phyloP scores from a whole-genome alignment of 2,888 invertebrate genomes.

The Urechis unicinctus region DNA sequence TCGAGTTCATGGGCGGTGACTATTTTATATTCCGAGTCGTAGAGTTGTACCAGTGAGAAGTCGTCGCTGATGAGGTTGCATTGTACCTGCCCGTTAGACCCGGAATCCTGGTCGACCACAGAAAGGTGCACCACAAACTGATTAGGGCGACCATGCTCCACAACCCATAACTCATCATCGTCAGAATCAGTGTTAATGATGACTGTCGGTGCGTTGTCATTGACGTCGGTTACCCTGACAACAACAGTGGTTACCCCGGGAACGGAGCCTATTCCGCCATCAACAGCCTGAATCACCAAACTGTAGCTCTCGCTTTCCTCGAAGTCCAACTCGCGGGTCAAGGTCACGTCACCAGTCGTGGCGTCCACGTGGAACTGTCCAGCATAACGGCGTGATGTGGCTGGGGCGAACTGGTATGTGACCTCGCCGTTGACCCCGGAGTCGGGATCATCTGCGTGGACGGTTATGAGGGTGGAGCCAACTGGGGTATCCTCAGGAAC shows the following conservation, averaged over 20 bases:
- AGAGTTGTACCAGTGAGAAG: neutral
- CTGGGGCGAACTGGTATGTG: neutral
- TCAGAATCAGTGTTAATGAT: neutral
- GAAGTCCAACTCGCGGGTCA: slow-evolving; percentile 9
- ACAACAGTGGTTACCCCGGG: slow-evolving; percentile 67
- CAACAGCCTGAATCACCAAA: slow-evolving; percentile 8
- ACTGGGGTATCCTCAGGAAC: neutral
- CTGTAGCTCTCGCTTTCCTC: slow-evolving; percentile 7
- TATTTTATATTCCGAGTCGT: neutral
- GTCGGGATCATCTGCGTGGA: neutral
- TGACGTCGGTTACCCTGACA: slow-evolving; percentile 58
- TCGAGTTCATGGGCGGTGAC: neutral
- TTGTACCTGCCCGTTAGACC: neutral
- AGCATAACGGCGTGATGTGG: slow-evolving; percentile 6
- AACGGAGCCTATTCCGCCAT: slow-evolving; percentile 55
- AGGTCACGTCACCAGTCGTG: slow-evolving; percentile 5
- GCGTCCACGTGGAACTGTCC: slow-evolving; percentile 7
- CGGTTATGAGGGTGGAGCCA: neutral
- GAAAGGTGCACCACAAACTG: neutral
- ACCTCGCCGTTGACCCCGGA: neutral
- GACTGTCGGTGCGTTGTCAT: neutral
- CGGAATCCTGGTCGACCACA: neutral
- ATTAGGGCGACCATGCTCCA: neutral
- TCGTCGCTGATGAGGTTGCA: neutral
- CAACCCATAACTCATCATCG: neutral